Percentiles rank a stretch among this genome's conserved stretches.
phyloP scores from a whole-genome alignment of 2,888 invertebrate species.

The Cordylochernes scorpioides region DNA sequence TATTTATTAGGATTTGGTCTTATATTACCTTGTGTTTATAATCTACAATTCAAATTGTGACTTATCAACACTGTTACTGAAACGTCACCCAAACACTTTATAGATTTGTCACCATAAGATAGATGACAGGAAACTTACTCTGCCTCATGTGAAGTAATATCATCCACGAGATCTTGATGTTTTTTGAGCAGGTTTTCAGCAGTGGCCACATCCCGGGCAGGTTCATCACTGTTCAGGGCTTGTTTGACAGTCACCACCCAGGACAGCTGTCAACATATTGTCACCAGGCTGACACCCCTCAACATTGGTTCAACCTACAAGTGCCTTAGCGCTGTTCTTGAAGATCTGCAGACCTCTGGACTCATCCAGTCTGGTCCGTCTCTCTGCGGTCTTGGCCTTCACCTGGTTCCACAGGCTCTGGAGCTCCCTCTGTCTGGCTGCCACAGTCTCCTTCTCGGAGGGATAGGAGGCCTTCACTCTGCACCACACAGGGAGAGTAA shows the following conservation, averaged over 20 bases:
- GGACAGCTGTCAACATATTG: constrained; percentile 30
- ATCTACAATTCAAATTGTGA: no score
- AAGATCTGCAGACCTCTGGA: constrained; percentile 87
- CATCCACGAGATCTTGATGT: constrained; percentile 67
- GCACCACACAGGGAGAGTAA: constrained; percentile 11
- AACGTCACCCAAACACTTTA: no score
- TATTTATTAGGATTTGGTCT: no score
- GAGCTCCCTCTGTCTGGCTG: constrained; percentile 53
- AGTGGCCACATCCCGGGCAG: constrained; percentile 63
- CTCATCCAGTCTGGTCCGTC: constrained; percentile 59
- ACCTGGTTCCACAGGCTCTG: constrained; percentile 65
- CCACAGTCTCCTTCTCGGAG: constrained; percentile 57
- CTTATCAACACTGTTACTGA: no score
- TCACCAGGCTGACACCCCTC: no score
- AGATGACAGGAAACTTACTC: no score
- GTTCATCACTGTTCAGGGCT: constrained; percentile 45
- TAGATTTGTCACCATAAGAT: no score
- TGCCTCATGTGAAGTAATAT: no score
- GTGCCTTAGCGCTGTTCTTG: constrained; percentile 48
- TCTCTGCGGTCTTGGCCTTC: constrained; percentile 47
- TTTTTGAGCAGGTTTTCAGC: constrained; percentile 67
- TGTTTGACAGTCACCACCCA: constrained; percentile 58
- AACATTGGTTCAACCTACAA: constrained; percentile 20
- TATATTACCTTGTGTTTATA: no score
- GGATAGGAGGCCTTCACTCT: constrained; percentile 78